A percentile compares a stretch with the other conserved stretches of the same genome.
These are phyloP conservation scores for Zosterops borbonicus DNA, from an alignment of 2,113 vertebrate species.

Conservation along the genomic window DNA sequence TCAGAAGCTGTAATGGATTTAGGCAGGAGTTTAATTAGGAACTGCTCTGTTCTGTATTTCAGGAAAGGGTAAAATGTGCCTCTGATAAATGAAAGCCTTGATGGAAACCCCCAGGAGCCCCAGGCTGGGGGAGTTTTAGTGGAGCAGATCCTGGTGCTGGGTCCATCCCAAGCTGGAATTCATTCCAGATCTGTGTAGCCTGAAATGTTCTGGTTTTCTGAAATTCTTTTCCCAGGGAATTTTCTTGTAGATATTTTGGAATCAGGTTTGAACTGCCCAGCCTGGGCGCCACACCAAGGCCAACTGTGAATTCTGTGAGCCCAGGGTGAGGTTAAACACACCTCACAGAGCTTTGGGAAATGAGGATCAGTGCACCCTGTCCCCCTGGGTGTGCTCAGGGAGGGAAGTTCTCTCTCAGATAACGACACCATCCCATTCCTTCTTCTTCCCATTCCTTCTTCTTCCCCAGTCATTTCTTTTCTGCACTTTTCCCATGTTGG, in stretches of 20 bases:
- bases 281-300: too few relatives aligned
- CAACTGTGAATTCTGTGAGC: too few relatives aligned
- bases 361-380: too few relatives aligned
- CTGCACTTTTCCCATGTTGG: neutral
- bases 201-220: too few relatives aligned
- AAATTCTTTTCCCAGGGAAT: too few relatives aligned
- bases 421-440: neutral
- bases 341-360: too few relatives aligned
- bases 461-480: neutral
- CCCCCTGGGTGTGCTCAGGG: neutral
- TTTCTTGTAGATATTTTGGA: too few relatives aligned
- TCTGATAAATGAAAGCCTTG: neutral
- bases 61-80: neutral
- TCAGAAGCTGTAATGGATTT: neutral
- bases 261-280: too few relatives aligned
- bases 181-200: neutral
- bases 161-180: neutral
- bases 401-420: neutral
- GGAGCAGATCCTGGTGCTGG: neutral
- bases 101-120: neutral
- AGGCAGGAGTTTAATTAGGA: constrained; percentile 15
- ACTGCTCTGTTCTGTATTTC: neutral
- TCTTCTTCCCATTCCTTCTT: neutral
- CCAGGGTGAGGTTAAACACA: too few relatives aligned
- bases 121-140: neutral